phyloP scores from a whole-genome alignment of 2,797 vertebrate genomes.

The Sandelia bainsii region DNA sequence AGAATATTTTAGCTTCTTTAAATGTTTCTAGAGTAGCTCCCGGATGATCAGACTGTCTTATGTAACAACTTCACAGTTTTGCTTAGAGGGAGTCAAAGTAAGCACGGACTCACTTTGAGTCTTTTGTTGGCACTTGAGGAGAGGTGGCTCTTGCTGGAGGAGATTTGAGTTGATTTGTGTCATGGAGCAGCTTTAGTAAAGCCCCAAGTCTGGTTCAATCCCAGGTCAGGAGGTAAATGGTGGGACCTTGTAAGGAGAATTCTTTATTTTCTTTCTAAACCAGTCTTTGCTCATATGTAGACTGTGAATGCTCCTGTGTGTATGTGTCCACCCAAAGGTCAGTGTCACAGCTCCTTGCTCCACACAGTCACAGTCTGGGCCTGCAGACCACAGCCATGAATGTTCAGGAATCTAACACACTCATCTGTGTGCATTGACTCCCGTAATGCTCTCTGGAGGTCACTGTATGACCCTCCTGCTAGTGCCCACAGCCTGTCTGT shows the following conservation, averaged over 20 bases:
- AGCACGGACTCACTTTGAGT: conserved; percentile 18
- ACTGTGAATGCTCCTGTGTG: neutral
- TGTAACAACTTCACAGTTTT: conserved; percentile 33
- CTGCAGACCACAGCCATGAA: neutral
- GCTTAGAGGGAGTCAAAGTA: conserved; percentile 26
- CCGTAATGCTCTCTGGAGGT: conserved; percentile 41
- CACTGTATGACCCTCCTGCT: conserved; percentile 31
- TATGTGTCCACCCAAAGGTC: conserved; percentile 49
- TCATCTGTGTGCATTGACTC: conserved; percentile 50
- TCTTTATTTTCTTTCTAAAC: neutral
- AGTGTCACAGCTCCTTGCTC: conserved; percentile 45
- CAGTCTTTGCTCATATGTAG: neutral
- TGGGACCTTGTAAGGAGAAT: neutral
- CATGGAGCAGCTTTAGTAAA: conserved; percentile 58
- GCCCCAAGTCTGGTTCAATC: conserved; percentile 33
- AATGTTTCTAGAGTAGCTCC: conserved; percentile 1
- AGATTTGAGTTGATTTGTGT: conserved; percentile 64
- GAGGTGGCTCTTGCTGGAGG: conserved; percentile 29
- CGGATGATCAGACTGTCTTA: conserved; percentile 23
- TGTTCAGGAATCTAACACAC: conserved; percentile 50
- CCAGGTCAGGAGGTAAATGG: conserved; percentile 32
- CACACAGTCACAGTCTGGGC: conserved; percentile 13
- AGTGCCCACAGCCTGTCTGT: conserved; percentile 7
- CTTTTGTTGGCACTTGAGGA: conserved; percentile 23
- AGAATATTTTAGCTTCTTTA: neutral